A percentile compares a stretch with the other conserved stretches of the same genome.
These are phyloP conservation scores for Leptonema lineaticorne DNA, from an alignment of 1,140 invertebrate genomes.

Conservation along the genomic window DNA sequence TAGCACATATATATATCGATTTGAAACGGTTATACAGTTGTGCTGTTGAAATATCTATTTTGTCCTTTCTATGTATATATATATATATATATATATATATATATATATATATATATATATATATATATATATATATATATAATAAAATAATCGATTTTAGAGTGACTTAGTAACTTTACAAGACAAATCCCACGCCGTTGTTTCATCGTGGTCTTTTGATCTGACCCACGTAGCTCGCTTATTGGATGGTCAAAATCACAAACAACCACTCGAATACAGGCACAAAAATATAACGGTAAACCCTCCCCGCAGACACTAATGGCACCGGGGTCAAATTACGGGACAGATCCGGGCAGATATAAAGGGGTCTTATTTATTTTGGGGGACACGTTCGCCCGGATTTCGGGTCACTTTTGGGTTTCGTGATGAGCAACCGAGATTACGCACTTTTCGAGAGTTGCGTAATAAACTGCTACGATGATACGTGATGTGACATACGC, in stretches of 20 bases:
- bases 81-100: no score
- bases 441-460: constrained; percentile 19
- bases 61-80: no score
- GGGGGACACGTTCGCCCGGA: constrained; percentile 26
- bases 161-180: no score
- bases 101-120: no score
- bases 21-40: no score
- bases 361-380: constrained; percentile 33
- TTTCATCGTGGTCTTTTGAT: neutral
- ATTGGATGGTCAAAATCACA: neutral
- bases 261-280: no score
- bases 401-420: constrained; percentile 34
- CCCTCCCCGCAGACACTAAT: constrained; percentile 23
- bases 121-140: no score
- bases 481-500: constrained; percentile 23
- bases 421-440: constrained; percentile 30
- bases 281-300: constrained; percentile 20
- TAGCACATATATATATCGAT: no score
- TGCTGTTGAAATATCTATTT: no score
- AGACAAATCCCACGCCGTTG: neutral
- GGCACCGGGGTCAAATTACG: constrained; percentile 27
- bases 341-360: constrained; percentile 32
- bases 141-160: no score
- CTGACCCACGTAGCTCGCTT: constrained; percentile 8
- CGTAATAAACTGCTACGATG: constrained; percentile 25